A percentile compares a stretch with the other conserved stretches of the same genome.
These are phyloP conservation scores for Lasioglossum vierecki DNA, from an alignment of 2,888 invertebrate species.

Conservation along the genomic window DNA sequence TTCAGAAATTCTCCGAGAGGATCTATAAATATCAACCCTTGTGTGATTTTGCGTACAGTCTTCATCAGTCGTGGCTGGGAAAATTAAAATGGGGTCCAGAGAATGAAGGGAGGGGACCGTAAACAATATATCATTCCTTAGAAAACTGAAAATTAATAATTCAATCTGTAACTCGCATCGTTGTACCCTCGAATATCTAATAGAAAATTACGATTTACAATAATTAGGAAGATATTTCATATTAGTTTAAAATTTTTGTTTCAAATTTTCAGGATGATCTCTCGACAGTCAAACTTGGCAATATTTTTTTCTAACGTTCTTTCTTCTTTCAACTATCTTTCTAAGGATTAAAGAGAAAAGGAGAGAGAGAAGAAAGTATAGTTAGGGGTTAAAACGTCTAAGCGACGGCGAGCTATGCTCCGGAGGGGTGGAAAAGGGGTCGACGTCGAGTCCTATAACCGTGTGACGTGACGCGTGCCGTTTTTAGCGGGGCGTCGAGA, in stretches of 20 bases:
- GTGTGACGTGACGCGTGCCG: slow-evolving; percentile 81
- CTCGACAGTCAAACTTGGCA: background rate
- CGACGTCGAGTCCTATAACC: slow-evolving; percentile 66
- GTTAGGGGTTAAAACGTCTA: slow-evolving; percentile 25
- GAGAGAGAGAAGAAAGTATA: background rate
- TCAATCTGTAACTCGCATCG: background rate
- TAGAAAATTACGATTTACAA: too few relatives aligned
- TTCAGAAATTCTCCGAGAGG: background rate
- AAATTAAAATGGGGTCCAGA: slow-evolving; percentile 32
- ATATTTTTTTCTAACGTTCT: background rate
- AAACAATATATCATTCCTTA: background rate
- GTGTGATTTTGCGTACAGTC: background rate
- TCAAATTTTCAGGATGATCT: background rate
- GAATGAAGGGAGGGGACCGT: background rate
- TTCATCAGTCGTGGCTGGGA: slow-evolving; percentile 23
- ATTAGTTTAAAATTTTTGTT: background rate
- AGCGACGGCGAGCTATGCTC: background rate
- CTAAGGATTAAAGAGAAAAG: background rate
- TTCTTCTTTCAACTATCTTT: background rate
- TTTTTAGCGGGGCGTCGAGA: slow-evolving; percentile 79
- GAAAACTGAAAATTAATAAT: background rate
- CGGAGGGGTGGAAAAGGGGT: slow-evolving; percentile 36
- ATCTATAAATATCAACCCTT: slow-evolving; percentile 28
- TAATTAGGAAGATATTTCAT: background rate
- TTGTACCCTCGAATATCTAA: background rate